Evolutionary conservation across 1,140 invertebrate genomes (phyloP).

Genomic region (Hermatobates lingyangjiaoensis): DNA sequence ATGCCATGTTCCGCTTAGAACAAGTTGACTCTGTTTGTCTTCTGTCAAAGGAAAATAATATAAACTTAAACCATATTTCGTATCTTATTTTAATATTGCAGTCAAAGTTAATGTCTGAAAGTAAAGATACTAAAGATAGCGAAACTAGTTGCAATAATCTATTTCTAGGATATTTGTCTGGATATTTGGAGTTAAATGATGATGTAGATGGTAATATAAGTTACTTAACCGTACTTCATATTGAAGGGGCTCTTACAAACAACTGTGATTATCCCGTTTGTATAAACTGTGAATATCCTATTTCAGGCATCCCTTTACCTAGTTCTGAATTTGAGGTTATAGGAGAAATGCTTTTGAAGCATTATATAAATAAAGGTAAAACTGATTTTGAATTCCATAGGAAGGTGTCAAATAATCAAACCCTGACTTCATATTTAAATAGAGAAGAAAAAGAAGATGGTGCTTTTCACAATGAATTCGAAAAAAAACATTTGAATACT

Average conservation of each 20-base stretch:
- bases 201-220: constrained; percentile 5
- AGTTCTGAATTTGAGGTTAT: neutral
- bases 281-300: constrained; percentile 9
- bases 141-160: constrained; percentile 14
- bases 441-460: too few relatives aligned
- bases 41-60: constrained; percentile 13
- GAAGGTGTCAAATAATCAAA: neutral
- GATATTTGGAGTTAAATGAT: constrained; percentile 8
- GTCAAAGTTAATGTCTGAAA: constrained; percentile 11
- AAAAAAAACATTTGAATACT: neutral
- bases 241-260: constrained; percentile 10
- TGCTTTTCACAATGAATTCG: too few relatives aligned
- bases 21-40: constrained; percentile 18
- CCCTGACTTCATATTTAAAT: too few relatives aligned
- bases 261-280: neutral
- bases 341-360: constrained; percentile 6
- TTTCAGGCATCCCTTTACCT: neutral
- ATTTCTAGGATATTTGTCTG: constrained; percentile 18
- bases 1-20: constrained; percentile 18
- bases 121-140: constrained; percentile 3
- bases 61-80: constrained; percentile 16
- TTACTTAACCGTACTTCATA: constrained; percentile 7
- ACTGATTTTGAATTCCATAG: neutral
- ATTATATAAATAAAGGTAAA: neutral
- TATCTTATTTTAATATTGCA: constrained; percentile 19